These are phyloP conservation scores for Latheticus oryzae DNA, from an alignment of 2,888 invertebrate genomes.

Conservation along the genomic window DNA sequence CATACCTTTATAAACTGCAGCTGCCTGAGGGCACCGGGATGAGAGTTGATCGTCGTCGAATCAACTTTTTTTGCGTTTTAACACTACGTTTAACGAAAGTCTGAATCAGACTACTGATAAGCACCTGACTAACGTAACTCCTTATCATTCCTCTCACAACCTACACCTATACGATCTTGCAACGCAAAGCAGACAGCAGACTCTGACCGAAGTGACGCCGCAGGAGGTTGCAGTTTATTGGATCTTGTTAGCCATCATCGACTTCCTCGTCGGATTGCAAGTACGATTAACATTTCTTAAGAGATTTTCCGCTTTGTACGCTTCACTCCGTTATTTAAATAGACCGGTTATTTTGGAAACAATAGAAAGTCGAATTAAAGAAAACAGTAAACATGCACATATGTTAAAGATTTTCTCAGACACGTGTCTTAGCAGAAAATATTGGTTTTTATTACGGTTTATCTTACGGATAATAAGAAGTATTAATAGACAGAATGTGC, in stretches of 20 bases:
- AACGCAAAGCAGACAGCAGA: constrained; percentile 1
- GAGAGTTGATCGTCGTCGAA: constrained; percentile 4
- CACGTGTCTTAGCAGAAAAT: constrained; percentile 5
- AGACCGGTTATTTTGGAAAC: constrained; percentile 12
- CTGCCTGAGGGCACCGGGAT: constrained; percentile 28
- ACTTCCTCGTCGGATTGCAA: constrained; percentile 29
- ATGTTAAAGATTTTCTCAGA: constrained; percentile 2
- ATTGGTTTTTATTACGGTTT: constrained; percentile 5
- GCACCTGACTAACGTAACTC: constrained; percentile 33
- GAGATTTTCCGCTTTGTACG: too few relatives aligned
- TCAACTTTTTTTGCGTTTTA: too few relatives aligned
- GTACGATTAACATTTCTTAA: constrained; percentile 16
- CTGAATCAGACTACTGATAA: constrained; percentile 24
- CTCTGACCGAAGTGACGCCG: constrained; percentile 16
- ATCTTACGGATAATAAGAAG: constrained; percentile 1
- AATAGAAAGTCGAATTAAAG: constrained; percentile 1
- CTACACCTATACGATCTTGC: constrained; percentile 21
- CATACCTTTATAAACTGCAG: constrained; percentile 34
- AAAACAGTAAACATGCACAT: constrained; percentile 9
- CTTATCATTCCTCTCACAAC: constrained; percentile 21
- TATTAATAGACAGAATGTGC: too few relatives aligned
- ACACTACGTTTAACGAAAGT: too few relatives aligned
- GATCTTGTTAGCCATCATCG: constrained; percentile 21
- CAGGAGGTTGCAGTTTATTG: constrained; percentile 26
- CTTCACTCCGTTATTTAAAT: too few relatives aligned